phyloP scores from a whole-genome alignment of 64 coral and sea anemone species.

The Actinia equina region DNA sequence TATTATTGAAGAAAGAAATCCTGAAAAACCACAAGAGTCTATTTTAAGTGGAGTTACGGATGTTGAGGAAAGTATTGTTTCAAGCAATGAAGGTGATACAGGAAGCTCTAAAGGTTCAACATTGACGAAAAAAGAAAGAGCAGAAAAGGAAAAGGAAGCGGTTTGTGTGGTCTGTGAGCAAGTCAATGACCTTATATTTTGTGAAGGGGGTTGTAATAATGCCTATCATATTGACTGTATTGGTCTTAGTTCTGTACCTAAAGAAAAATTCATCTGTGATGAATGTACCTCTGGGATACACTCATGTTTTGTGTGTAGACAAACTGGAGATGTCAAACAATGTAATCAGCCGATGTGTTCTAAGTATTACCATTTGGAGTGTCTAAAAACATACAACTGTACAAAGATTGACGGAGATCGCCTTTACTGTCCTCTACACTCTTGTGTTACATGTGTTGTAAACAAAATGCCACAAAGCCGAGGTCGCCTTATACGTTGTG shows the following conservation, averaged over 20 bases:
- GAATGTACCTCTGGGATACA: conserved; percentile 94
- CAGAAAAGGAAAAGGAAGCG: conserved; percentile 77
- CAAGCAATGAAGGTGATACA: conserved; percentile 59
- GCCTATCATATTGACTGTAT: conserved; percentile 94
- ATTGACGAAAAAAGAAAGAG: conserved; percentile 53
- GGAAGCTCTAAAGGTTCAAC: conserved; percentile 50
- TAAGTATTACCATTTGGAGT: conserved; percentile 89
- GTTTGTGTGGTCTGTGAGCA: conserved; percentile 94
- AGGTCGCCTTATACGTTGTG: conserved; percentile 73
- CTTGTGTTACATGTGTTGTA: conserved; percentile 79
- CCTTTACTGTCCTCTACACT: conserved; percentile 84
- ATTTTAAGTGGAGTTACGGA: conserved; percentile 2
- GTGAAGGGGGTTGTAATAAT: conserved; percentile 90
- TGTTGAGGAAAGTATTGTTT: conserved; percentile 25
- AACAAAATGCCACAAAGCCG: conserved; percentile 67
- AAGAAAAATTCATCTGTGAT: conserved; percentile 94
- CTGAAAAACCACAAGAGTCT: conserved; percentile 25
- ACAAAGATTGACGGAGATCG: conserved; percentile 88
- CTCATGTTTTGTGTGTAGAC: conserved; percentile 85
- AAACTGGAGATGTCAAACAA: conserved; percentile 86
- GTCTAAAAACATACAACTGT: conserved; percentile 67
- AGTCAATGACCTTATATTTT: conserved; percentile 82
- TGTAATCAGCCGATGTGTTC: conserved; percentile 71
- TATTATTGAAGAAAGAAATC: conserved; percentile 15
- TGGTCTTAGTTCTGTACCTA: conserved; percentile 58